A percentile compares a stretch with the other conserved stretches of the same genome.
phyloP scores from a whole-genome alignment of 2,888 invertebrate species.

The Ophion ellenae region DNA sequence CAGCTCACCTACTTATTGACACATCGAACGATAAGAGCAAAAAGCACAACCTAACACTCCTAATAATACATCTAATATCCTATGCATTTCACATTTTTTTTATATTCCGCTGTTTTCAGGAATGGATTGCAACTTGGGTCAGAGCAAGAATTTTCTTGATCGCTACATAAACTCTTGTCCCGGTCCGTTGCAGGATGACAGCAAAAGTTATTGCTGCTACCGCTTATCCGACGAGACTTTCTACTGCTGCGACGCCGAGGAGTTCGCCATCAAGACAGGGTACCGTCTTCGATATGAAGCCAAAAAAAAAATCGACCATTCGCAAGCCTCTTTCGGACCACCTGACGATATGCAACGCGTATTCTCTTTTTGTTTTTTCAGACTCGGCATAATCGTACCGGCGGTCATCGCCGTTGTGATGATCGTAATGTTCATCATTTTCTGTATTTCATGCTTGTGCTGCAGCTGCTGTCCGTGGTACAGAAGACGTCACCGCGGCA shows the following conservation, averaged over 20 bases:
- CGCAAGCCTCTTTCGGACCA: neutral
- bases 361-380: constrained; percentile 61
- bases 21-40: neutral
- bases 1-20: too few species aligned
- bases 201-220: constrained; percentile 75
- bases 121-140: constrained; percentile 70
- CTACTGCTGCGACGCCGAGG: constrained; percentile 72
- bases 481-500: constrained; percentile 78
- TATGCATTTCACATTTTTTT: neutral
- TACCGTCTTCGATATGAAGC: constrained; percentile 43
- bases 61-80: neutral
- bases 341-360: neutral
- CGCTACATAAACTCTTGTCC: constrained; percentile 72
- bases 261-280: constrained; percentile 70
- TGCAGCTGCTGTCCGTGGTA: constrained; percentile 81
- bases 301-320: neutral
- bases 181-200: constrained; percentile 57
- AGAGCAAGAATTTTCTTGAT: constrained; percentile 65
- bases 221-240: constrained; percentile 11
- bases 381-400: constrained; percentile 68
- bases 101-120: constrained; percentile 62
- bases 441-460: constrained; percentile 78
- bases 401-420: constrained; percentile 63
- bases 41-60: neutral
- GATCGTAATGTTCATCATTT: constrained; percentile 69